Evolutionary conservation across 2,113 vertebrate species (phyloP), one percentile per base, ranked within the genome.

Genomic region (Polyodon spathula): DNA sequence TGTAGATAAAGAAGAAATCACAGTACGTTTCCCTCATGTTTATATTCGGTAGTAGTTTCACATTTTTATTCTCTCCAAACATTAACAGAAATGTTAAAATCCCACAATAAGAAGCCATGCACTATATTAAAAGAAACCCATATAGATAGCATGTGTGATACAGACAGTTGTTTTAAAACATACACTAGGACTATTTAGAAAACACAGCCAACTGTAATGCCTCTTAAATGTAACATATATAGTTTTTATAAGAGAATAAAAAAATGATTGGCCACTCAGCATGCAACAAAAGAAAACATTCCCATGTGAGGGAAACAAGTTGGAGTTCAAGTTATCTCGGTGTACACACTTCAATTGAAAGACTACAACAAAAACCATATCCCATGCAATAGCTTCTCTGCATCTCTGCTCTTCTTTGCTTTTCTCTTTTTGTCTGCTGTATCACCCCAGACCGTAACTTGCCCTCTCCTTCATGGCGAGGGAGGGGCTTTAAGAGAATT

Each of bases 91-190:
- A 74, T 58, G 76, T 78, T 70, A 74, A 74, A 1, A 81, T 76
- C 70, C 62, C 76, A 82, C 68, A 60, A 62, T 76, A 78, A 66
- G 84, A 79, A 84, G 77, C 87, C 91, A 94, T 94, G 93, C 91
- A 89, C 82, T 83, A 83, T 76, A 76, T 83, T 62, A 72, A 68
- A 65, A 79, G 66, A 69, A 70, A 68, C 27, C 56, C 54, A 68
- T 77, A 76, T 74, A 72, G 81, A 76, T 73, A 76, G 43, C 73
- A 61, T 71, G 69, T 71, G 71, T 67, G 76, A 76, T 71, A 80
- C 78, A 79, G 69, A 77, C 75, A 81, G 67, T 76, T 66, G 66
- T 74, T 72, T 73, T 74, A 67, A 74, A 79, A 85, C 74, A 73
- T 69, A 66, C 71, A 80, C 71, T 65, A 75, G 70, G 70, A 84